Evolutionary conservation across 1,140 invertebrate genomes (phyloP), one percentile per base, ranked within the genome.

Genomic region (Battus philenor): DNA sequence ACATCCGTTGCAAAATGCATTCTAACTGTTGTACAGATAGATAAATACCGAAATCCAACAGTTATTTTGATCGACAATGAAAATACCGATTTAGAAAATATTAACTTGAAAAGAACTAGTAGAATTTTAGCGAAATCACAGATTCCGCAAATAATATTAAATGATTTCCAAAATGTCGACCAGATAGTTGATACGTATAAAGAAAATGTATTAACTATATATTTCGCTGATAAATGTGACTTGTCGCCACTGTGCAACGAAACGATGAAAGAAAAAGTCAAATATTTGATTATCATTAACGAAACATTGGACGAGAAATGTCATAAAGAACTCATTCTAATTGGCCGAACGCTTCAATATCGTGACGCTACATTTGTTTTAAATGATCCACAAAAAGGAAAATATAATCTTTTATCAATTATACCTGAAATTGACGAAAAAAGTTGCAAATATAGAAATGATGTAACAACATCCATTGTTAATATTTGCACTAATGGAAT

Each of bases 271-370:
- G 29, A 54, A 8, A 44, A 31, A 2, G 47, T 64, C 1, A 66
- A 59, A 53, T 64, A 66, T 48, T 44, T 72, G 12, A 26, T 70
- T 0, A 54, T 70, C 5, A 36, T 64, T 16, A 33, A 51, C 9
- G 44, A 57, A 44, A 2, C 12, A 9, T 13, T 26, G 12, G n/a
- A 50, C 1, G 9, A 50, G 4, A 8, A 44, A 8, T 65, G 54
- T 32, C 29, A 44, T 4, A n/a, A 43, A 8, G 16, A 31, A 12
- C 9, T 65, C 17, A 8, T 48, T 16, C 16, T 39, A 1, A 50
- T 55, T 32, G 33, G 46, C 29, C 32, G 31, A 11, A 12, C 41
- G 1, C n/a, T 61, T 16, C 32, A 38, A 12, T 29, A 50, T 30
- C 55, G 56, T 43, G 54, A 69, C 20, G 26, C 67, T 0, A 66